Base-by-base conservation (phyloP, 2,797 vertebrate genomes). In the Rhynchonycteris naso region DNA sequence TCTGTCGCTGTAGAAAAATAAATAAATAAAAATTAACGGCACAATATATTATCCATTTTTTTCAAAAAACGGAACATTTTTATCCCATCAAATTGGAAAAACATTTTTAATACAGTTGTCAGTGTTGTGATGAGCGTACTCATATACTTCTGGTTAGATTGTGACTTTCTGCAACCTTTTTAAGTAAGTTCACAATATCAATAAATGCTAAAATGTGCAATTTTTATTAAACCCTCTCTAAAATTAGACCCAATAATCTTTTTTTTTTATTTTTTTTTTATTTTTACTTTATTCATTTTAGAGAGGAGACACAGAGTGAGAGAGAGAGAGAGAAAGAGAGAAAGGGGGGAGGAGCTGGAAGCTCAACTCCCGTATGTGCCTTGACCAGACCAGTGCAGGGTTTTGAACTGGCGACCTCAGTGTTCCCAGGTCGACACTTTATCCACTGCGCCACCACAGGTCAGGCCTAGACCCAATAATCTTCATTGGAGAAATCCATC, bases 161-260 rank as follows among this genome's bases (percentile, higher is more conserved):
- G 26, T 43, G 28, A 83, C 33, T 75, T 69, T 89, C 38, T 85
- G 11, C 7, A 81, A 82, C 4, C 3, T 83, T 86, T 94, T 35
- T 2, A 84, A 47, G 7, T 89, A 71, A 84, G 21, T 59, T 89
- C 52, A 47, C 11, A 63, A 5, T 90, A 76, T 63, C 65, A 47
- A n/a, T 68, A 33, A 7, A 38, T 16, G 10, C 6, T 78, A 69
- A 79, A 88, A 47, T 79, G 5, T 38, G 54, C 24, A 92, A 21
- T 83, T 52, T 50, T 30, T 95, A 28, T 30, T 95, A 79, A 21
- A 86, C 7, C 19, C 30, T 88, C 7, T 16, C 30, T 88, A 76
- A 90, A 95, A 76, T 92, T 85, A 84, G 28, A 88, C 1, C 10
- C 13, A 90, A 81, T 65, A 90, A 78, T 81, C 22, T 24, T 95